Evolutionary conservation across 2,113 vertebrate species (phyloP), one percentile per base, ranked within the genome.

Genomic region (Nettapus auritus): DNA sequence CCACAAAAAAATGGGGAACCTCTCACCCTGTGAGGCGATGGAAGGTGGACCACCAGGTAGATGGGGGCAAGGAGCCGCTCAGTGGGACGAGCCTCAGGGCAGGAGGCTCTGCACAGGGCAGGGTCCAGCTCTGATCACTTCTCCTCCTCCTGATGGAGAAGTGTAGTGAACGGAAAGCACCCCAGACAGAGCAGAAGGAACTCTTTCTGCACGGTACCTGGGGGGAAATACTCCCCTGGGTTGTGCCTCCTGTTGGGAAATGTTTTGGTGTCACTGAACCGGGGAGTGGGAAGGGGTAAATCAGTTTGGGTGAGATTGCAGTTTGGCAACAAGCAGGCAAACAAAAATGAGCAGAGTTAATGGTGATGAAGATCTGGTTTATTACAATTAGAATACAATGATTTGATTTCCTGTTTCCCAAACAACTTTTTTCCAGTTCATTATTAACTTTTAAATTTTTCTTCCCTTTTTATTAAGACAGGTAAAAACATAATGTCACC

Each of bases 21-120:
- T 90, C 79, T 29, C 12, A 0, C 21, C 0, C 13, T 40, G 28
- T 79, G 89, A 63, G 36, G 6, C 38, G 2, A 1, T 4, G 74
- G 85, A 68, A 81, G 52, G 53, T 3, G 85, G n/a, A 67, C 44
- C 53, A 0, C 48, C 0, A 3, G 36, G 31, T 6, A 9, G 38
- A n/a, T 2, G 8, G 8, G 31, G 88, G 57, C 26, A n/a, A 40
- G 56, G 28, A 60, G 11, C 52, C 29, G 0, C 9, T 10, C 17
- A 0, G 60, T 5, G 80, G 73, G 60, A 44, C 8, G 64, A 92
- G 86, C 23, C 76, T 56, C 57, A 12, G 8, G 25, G 13, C 17
- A 1, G 7, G 40, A 31, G 63, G 62, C 64, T 86, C 46, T 19
- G 36, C 33, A 59, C 42, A 48, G 56, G 25, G n/a, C n/a, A 34